Evolutionary conservation across 2,113 vertebrate species (phyloP).

Genomic region (Psophia crepitans): DNA sequence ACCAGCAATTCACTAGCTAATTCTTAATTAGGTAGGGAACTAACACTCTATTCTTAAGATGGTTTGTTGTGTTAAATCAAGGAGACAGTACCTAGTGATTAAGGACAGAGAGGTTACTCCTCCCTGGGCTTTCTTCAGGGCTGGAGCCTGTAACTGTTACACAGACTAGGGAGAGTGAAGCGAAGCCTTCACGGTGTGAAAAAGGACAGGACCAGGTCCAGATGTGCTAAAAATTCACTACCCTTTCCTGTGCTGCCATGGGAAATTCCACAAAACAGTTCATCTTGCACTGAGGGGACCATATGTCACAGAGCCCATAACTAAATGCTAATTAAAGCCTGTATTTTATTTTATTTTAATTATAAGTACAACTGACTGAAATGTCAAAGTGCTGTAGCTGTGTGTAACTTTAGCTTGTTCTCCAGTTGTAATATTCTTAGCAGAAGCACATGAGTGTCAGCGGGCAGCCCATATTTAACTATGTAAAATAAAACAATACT

Average conservation of each 20-base stretch:
- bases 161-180: background rate
- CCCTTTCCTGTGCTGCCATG: background rate
- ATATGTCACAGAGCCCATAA: background rate
- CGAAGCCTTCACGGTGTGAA: background rate
- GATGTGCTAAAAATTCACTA: background rate
- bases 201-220: background rate
- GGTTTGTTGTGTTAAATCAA: background rate
- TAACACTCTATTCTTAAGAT: background rate
- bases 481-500: background rate
- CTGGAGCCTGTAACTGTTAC: background rate
- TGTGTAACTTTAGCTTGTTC: background rate
- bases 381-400: background rate
- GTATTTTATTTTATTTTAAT: background rate
- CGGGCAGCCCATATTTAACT: background rate
- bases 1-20: background rate
- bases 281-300: background rate
- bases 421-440: background rate
- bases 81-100: background rate
- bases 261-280: background rate
- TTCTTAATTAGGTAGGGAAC: background rate
- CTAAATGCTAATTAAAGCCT: background rate
- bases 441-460: background rate
- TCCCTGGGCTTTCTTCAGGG: background rate
- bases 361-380: background rate
- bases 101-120: background rate